Conservation (phyloP, 2,113 vertebrate genomes). For the Otocyon megalotis region DNA sequence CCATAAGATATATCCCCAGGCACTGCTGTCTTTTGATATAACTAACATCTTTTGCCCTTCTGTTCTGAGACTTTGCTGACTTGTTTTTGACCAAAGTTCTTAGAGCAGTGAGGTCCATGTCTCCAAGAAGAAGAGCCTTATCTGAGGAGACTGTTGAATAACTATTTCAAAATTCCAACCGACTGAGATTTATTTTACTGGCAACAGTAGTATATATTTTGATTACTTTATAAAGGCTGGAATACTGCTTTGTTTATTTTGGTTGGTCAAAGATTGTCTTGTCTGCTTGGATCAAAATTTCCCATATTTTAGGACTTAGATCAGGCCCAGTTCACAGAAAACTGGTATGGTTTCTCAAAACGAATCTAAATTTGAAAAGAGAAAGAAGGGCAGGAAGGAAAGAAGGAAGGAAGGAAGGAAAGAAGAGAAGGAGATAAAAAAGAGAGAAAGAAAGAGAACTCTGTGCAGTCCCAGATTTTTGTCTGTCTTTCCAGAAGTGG, state of each 20-base stretch:
- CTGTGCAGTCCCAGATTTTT: neutral
- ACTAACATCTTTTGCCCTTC: neutral
- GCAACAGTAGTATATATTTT: neutral
- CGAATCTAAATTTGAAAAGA: constrained; percentile 20
- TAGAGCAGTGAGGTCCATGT: neutral
- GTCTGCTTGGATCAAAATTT: neutral
- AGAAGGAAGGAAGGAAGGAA: too few relatives aligned
- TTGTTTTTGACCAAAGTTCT: constrained; percentile 15
- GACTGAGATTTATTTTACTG: neutral
- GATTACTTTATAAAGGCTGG: neutral
- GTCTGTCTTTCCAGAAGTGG: neutral
- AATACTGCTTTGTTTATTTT: neutral
- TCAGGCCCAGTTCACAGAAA: neutral
- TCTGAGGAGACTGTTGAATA: neutral
- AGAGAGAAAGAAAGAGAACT: neutral
- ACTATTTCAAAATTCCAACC: constrained; percentile 2
- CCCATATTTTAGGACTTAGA: neutral
- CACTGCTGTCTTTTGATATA: neutral
- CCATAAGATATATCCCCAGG: neutral
- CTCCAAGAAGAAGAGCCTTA: neutral
- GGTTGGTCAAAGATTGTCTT: neutral
- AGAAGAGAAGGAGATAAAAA: too few relatives aligned
- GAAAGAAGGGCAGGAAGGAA: too few relatives aligned
- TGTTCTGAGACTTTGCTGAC: neutral
- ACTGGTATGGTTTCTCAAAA: neutral